Conservation (phyloP, 2,113 vertebrate genomes). For the Melanostigma gelatinosum region DNA sequence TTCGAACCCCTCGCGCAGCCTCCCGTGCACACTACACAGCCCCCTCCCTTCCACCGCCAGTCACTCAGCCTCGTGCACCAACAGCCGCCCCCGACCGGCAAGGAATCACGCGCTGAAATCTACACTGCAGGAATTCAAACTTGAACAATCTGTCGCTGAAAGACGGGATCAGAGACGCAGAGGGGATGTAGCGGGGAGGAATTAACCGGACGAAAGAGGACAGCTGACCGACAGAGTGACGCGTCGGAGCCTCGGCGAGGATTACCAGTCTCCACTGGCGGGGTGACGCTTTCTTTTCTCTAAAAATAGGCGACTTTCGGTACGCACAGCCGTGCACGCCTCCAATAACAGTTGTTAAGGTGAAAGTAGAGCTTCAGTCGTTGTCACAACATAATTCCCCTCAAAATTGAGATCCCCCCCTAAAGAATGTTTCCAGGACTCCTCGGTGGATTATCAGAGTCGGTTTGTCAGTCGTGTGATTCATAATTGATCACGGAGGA, state of each 20-base stretch:
- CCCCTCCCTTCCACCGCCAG: not conserved
- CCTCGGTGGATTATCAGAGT: constrained; percentile 23
- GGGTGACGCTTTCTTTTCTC: not conserved
- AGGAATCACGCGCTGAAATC: constrained; percentile 39
- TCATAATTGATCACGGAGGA: not conserved
- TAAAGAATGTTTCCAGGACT: not conserved
- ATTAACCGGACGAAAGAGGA: not conserved
- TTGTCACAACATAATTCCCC: not conserved
- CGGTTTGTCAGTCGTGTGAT: not conserved
- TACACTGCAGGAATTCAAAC: constrained; percentile 34
- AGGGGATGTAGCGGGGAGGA: not conserved
- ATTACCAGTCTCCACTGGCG: constrained; percentile 9
- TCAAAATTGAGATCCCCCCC: not conserved
- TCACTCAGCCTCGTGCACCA: constrained; percentile 25
- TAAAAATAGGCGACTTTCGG: constrained; percentile 35
- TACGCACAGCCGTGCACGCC: not conserved
- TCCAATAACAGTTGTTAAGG: not conserved
- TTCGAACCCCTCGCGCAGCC: not conserved
- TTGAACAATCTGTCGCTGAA: not conserved
- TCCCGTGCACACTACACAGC: not conserved
- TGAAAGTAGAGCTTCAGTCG: constrained; percentile 10
- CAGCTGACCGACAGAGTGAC: constrained; percentile 21
- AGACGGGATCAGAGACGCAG: not conserved
- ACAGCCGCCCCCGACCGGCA: constrained; percentile 30
- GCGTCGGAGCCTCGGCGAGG: constrained; percentile 8